These are phyloP conservation scores for Polyommatus icarus DNA, from an alignment of 2,888 invertebrate species.

Conservation along the genomic window DNA sequence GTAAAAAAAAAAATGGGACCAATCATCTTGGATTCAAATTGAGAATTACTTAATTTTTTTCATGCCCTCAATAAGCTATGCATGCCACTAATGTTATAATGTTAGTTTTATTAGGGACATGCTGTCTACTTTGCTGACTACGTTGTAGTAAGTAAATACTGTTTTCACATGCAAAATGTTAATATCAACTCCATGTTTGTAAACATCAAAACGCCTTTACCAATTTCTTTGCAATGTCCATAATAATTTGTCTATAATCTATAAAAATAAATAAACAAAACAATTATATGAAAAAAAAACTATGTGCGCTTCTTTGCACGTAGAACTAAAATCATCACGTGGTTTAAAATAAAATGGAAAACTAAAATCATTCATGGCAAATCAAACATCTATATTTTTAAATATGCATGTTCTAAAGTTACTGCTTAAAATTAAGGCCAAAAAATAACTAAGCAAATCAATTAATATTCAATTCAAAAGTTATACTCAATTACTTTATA, in stretches of 20 bases:
- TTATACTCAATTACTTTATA: background rate
- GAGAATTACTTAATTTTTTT: background rate
- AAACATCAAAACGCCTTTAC: constrained; percentile 43
- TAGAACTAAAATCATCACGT: background rate
- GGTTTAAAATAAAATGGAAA: background rate
- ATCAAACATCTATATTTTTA: background rate
- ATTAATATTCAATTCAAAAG: background rate
- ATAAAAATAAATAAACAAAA: constrained; percentile 31
- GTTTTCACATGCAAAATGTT: constrained; percentile 38
- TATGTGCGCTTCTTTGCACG: background rate
- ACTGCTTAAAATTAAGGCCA: background rate
- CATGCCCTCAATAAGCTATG: constrained; percentile 45
- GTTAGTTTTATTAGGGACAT: constrained; percentile 55
- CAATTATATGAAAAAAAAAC: background rate
- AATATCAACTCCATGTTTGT: constrained; percentile 32
- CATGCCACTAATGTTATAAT: constrained; percentile 56
- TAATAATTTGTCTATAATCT: constrained; percentile 26
- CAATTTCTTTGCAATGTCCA: constrained; percentile 31
- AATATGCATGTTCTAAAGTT: background rate
- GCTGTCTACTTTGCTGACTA: constrained; percentile 46
- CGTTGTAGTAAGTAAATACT: background rate
- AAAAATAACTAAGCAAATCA: background rate
- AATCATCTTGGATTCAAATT: too few species aligned
- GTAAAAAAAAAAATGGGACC: too few species aligned
- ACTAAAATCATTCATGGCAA: background rate